These are phyloP conservation scores for Lamellibrachia columna DNA, from an alignment of 2,888 invertebrate genomes.

Conservation along the genomic window DNA sequence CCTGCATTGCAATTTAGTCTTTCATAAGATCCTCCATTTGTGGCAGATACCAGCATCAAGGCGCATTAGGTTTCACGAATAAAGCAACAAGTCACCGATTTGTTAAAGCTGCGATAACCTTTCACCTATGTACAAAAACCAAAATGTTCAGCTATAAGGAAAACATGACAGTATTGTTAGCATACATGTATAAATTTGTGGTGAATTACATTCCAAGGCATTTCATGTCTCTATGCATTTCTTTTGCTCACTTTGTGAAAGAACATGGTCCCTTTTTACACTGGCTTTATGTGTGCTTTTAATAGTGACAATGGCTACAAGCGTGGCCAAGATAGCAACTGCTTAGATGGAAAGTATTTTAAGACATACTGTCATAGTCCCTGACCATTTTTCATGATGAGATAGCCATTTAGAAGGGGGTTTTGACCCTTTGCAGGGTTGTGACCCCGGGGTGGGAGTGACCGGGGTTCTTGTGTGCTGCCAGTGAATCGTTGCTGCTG, in stretches of 20 bases:
- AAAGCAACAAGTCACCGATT: neutral
- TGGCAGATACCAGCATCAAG: neutral
- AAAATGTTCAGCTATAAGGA: neutral
- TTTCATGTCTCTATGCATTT: neutral
- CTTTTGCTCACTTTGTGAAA: neutral
- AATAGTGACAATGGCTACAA: neutral
- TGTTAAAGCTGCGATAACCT: neutral
- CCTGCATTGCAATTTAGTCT: neutral
- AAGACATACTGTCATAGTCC: neutral
- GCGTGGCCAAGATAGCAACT: neutral
- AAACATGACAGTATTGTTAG: neutral
- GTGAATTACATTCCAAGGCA: neutral
- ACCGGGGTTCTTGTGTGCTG: neutral
- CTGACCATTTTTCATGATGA: neutral
- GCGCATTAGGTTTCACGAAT: neutral
- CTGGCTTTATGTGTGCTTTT: neutral
- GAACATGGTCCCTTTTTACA: neutral
- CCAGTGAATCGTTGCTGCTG: neutral
- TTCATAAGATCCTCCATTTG: neutral
- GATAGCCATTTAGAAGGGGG: constrained; percentile 1
- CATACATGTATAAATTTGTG: neutral
- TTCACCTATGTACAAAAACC: neutral
- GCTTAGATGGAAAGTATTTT: neutral
- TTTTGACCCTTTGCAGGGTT: neutral
- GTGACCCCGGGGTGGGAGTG: neutral